phyloP scores from a whole-genome alignment of 2,797 vertebrate genomes.

The Holocentrus rufus region DNA sequence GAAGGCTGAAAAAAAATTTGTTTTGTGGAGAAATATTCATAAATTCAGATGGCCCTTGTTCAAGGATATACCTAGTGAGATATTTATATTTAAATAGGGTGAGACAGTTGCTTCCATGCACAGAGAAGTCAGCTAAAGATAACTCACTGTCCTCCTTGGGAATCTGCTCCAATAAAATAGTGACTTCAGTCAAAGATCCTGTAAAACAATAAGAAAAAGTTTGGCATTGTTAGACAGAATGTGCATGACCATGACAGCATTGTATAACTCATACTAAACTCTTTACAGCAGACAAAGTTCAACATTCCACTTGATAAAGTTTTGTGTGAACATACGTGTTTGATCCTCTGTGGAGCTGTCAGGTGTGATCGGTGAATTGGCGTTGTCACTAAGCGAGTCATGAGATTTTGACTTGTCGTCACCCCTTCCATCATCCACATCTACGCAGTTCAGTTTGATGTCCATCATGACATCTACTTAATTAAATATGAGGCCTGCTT shows the following conservation, averaged over 20 bases:
- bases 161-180: constrained; percentile 40
- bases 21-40: background rate
- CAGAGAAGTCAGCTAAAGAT: constrained; percentile 47
- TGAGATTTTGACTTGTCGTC: background rate
- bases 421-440: constrained; percentile 21
- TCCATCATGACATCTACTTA: constrained; percentile 70
- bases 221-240: background rate
- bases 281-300: background rate
- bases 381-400: background rate
- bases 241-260: too few species aligned
- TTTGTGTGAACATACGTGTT: constrained; percentile 45
- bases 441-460: constrained; percentile 35
- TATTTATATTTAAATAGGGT: too few species aligned
- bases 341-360: constrained; percentile 7
- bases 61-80: constrained; percentile 22
- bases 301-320: background rate
- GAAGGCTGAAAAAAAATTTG: background rate
- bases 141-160: constrained; percentile 44
- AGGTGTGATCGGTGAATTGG: background rate
- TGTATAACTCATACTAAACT: background rate
- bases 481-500: constrained; percentile 16
- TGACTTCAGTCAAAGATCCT: constrained; percentile 48
- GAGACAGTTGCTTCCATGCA: too few species aligned
- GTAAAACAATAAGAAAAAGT: constrained; percentile 7
- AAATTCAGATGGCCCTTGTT: too few species aligned